Conservation (phyloP, 2,888 invertebrate genomes). For the Tromatobia lineatoria region DNA sequence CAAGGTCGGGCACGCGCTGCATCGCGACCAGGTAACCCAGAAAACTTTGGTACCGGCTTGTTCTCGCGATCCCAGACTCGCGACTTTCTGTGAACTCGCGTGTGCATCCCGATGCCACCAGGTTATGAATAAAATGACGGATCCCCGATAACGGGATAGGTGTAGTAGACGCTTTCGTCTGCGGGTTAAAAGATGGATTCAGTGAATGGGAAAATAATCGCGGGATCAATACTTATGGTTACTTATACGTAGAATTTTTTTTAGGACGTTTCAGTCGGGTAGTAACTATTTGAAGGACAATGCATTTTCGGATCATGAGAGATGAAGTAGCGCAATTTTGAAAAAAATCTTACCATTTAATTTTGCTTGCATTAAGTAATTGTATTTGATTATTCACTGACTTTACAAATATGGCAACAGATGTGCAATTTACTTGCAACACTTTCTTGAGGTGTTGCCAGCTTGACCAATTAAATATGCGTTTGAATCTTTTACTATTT, state of each 20-base stretch:
- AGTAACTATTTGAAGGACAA: too few species aligned
- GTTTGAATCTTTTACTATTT: too few species aligned
- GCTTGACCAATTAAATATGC: too few species aligned
- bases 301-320: too few species aligned
- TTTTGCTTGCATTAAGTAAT: too few species aligned
- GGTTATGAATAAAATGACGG: constrained; percentile 74
- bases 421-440: too few species aligned
- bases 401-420: too few species aligned
- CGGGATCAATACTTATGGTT: neutral
- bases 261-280: too few species aligned
- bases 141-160: constrained; percentile 50
- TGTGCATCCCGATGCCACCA: constrained; percentile 31
- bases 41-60: constrained; percentile 71
- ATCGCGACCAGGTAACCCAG: constrained; percentile 68
- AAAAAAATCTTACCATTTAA: too few species aligned
- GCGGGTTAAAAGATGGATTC: neutral
- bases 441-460: too few species aligned
- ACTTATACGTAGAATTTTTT: neutral
- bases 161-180: neutral
- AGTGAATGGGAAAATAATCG: neutral
- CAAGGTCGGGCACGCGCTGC: constrained; percentile 71
- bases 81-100: constrained; percentile 34
- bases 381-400: too few species aligned
- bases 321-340: too few species aligned
- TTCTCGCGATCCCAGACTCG: constrained; percentile 63